Evolutionary conservation across 1,140 invertebrate species (phyloP).

Genomic region (Ditylenchus dipsaci): DNA sequence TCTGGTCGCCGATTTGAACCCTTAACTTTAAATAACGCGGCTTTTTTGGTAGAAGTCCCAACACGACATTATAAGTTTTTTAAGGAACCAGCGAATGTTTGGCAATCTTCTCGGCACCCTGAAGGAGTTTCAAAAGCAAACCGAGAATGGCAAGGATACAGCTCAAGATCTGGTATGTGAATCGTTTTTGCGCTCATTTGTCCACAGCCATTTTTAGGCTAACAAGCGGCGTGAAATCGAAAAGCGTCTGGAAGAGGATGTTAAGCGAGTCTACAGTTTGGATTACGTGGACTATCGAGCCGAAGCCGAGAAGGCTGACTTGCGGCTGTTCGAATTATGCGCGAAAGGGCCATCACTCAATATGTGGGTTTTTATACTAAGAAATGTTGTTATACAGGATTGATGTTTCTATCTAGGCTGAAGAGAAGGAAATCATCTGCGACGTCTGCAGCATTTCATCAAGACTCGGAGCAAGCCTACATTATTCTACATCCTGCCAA

Average conservation of each 20-base stretch:
- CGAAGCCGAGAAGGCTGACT: constrained; percentile 78
- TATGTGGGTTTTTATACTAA: constrained; percentile 69
- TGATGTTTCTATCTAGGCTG: constrained; percentile 61
- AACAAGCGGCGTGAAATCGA: constrained; percentile 80
- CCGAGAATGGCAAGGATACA: constrained; percentile 64
- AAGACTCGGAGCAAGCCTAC: constrained; percentile 76
- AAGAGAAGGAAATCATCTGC: constrained; percentile 77
- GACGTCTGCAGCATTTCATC: constrained; percentile 75
- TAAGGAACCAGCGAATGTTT: constrained; percentile 83
- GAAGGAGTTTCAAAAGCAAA: constrained; percentile 88
- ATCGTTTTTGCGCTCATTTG: background rate
- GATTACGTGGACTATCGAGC: constrained; percentile 75
- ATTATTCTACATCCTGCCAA: constrained; percentile 80
- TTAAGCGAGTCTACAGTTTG: constrained; percentile 77
- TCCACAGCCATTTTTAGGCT: constrained; percentile 63
- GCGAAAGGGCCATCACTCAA: too few relatives aligned
- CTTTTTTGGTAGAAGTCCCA: too few relatives aligned
- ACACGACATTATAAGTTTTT: too few relatives aligned
- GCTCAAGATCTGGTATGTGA: background rate
- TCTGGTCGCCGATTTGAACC: too few relatives aligned
- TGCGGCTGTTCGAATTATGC: constrained; percentile 68
- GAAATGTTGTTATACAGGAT: too few relatives aligned
- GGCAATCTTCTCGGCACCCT: constrained; percentile 80
- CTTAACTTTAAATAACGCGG: too few relatives aligned
- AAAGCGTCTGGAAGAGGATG: constrained; percentile 82